Conservation (phyloP, 30 jellyfish, hydroid and myxozoan species). For the Phacellophora camtschatica region DNA sequence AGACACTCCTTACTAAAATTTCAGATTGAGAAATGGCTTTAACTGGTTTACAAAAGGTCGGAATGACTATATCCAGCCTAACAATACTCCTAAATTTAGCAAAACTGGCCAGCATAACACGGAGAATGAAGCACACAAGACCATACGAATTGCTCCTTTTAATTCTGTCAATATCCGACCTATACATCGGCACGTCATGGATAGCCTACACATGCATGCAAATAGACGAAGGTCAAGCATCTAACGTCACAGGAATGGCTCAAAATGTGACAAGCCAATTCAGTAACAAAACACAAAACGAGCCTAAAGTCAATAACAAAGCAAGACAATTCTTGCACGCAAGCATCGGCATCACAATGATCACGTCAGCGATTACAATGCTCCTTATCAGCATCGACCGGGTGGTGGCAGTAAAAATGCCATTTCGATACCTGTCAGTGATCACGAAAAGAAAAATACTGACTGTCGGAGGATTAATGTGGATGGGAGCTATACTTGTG, state of each 20-base stretch:
- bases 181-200: neutral
- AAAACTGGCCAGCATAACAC: neutral
- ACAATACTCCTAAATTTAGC: neutral
- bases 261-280: too few relatives aligned
- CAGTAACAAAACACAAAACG: neutral
- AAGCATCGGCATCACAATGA: neutral
- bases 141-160: conserved; percentile 26
- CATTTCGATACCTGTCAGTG: neutral
- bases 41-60: too few relatives aligned
- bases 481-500: neutral
- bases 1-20: neutral
- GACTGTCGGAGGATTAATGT: neutral
- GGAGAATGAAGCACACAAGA: neutral
- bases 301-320: neutral
- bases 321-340: neutral
- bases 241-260: too few relatives aligned
- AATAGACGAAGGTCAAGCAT: too few relatives aligned
- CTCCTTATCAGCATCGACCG: conserved; percentile 19
- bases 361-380: conserved; percentile 5
- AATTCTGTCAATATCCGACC: conserved; percentile 11
- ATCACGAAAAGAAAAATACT: neutral
- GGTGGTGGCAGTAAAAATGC: conserved; percentile 2
- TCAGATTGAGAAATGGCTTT: neutral
- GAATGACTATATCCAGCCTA: neutral
- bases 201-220: neutral